Base-by-base conservation (phyloP, 2,888 invertebrate species). In the Diarsia dahlii region DNA sequence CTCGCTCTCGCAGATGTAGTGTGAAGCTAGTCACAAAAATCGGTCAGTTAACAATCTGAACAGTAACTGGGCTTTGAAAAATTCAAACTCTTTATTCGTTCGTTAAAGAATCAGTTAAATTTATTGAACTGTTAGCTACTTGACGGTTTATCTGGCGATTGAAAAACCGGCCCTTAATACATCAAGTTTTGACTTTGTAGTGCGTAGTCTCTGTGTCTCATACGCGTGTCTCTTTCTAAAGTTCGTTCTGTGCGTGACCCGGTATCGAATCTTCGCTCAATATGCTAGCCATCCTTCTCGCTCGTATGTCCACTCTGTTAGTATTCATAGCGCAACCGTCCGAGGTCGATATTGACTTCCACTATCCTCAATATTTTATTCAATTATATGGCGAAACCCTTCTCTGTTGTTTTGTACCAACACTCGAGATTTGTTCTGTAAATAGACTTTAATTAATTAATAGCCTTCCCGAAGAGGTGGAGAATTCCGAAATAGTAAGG, bases 381-480 rank as follows among this genome's bases (percentile, higher is more conserved):
- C 94, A 94, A 94, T 95, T 95, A 94, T 92, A 94, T 93, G 91
- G 92, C 91, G 91, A 94, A 93, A 91, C 88, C 85, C 81, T 89
- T 89, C 88, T 89, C 87, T 86, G 85, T 84, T 89, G 86, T 89
- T 86, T 84, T 80, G 48, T 76, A 78, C 64, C 64, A 78, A 67
- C 74, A 74, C 64, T 70, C 20, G 66, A 75, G 77, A 82, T 79
- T 85, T 74, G 72, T 67, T 80, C 48, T 23, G 69, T 71, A 78
- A 82, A 85, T 85, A 77, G 60, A 71, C 63, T 71, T 76, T 80
- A 83, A 83, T 85, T 84, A 85, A 79, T 83, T 72, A 74, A 78
- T 84, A 73, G 80, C 69, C 70, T 63, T 63, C 28, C 9, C 58
- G 18, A 60, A 15, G 34, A 48, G 13, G 23, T 60, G 23, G 15